These are phyloP conservation scores for Hirundichthys speculiger DNA, from an alignment of 2,113 vertebrate species.

Conservation along the genomic window DNA sequence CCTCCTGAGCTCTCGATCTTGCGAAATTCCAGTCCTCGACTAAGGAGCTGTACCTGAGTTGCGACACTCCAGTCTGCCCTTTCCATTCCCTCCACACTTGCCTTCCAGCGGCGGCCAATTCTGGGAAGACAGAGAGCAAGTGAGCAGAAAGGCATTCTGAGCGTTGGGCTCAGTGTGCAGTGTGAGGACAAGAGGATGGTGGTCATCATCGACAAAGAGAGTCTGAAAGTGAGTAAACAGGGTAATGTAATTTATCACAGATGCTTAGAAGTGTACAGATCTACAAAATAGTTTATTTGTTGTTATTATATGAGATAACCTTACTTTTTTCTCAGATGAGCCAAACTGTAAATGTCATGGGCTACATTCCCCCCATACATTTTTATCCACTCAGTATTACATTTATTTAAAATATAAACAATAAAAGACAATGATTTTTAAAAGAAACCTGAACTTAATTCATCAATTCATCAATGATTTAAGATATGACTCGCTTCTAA, in stretches of 20 bases:
- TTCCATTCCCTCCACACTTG: constrained; percentile 76
- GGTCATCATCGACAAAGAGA: constrained; percentile 90
- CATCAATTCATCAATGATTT: too few species aligned
- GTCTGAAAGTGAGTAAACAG: constrained; percentile 84
- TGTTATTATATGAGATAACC: too few species aligned
- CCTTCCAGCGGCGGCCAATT: constrained; percentile 53
- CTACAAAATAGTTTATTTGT: too few species aligned
- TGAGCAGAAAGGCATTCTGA: too few species aligned
- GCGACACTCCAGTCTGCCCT: constrained; percentile 75
- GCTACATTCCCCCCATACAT: too few species aligned
- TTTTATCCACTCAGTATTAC: too few species aligned
- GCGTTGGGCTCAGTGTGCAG: constrained; percentile 82
- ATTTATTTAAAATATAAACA: too few species aligned
- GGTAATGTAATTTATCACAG: not conserved
- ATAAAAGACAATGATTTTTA: too few species aligned
- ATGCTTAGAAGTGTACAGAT: not conserved
- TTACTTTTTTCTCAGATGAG: too few species aligned
- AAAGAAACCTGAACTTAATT: too few species aligned
- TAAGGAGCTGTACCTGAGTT: constrained; percentile 61
- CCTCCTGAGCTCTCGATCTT: constrained; percentile 87
- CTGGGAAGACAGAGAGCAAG: constrained; percentile 44
- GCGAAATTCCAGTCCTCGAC: constrained; percentile 60
- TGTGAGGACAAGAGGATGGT: constrained; percentile 89
- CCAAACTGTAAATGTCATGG: too few species aligned
- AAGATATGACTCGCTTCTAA: too few species aligned